phyloP scores from a whole-genome alignment of 2,113 vertebrate genomes.

The Mobula hypostoma region DNA sequence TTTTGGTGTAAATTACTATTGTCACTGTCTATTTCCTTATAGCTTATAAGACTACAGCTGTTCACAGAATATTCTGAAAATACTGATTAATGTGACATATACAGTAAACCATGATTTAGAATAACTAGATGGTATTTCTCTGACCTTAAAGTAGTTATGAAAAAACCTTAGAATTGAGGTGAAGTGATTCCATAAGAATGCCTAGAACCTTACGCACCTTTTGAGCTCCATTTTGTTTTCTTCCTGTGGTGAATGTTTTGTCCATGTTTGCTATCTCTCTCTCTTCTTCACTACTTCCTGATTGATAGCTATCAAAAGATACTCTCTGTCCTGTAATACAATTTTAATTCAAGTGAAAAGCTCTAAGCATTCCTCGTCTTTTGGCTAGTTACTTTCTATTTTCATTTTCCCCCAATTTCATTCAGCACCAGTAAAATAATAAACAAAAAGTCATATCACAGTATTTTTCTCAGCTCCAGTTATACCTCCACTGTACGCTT shows the following conservation, averaged over 20 bases:
- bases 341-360: background rate
- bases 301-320: background rate
- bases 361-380: background rate
- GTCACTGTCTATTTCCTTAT: background rate
- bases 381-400: background rate
- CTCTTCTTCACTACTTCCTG: background rate
- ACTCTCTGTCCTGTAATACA: background rate
- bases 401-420: background rate
- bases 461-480: background rate
- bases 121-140: background rate
- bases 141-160: background rate
- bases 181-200: background rate
- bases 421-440: background rate
- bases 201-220: background rate
- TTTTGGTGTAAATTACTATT: background rate
- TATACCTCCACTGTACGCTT: no score
- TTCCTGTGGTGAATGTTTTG: conserved; percentile 6
- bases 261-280: background rate
- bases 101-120: background rate
- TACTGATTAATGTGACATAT: background rate
- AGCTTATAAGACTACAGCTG: background rate
- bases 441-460: background rate
- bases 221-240: background rate
- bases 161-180: background rate
- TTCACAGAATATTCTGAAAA: background rate